Evolutionary conservation across 2,797 vertebrate genomes (phyloP), one percentile per base, ranked within the genome.

Genomic region (Cynodonichthys magdalenae): DNA sequence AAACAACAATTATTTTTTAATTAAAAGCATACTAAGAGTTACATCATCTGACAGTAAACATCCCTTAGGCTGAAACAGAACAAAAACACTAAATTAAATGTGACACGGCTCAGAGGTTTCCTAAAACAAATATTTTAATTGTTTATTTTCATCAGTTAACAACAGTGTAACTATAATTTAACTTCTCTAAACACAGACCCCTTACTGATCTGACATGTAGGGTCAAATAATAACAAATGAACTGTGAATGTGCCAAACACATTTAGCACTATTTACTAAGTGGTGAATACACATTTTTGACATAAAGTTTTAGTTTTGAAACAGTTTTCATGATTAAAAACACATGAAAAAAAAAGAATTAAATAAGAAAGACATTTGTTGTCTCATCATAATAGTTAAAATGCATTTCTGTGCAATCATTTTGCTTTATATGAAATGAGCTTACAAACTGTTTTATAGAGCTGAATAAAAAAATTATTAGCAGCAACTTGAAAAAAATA

Each of bases 51-150:
- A 50, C 55, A 66, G 58, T 77, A 64, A 80, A 80, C 44, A 78
- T 41, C 65, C 68, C 48, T 68, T 71, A 59, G 69, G 34, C 53
- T 70, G 45, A 76, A 45, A 83, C 80, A 80, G 18, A 88, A 90
- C 74, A 91, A 87, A 69, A 82, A 84, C 67, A 89, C 9, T 59
- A 77, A 86, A 81, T 83, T 81, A 86, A 89, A 80, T 41, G 66
- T 64, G 14, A 61, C 79, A 82, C 18, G 54, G 64, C 12, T 45
- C 72, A 81, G 27, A 71, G 65, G 42, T 45, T 64, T 34, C 8
- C 59, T 63, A 52, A 82, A 81, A 78, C 52, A 85, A 54, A 12
- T 59, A 36, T 66, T n/a, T 62, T 19, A 66, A 60, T 49, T 81
- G 62, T 85, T 84, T 89, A 59, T 85, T 88, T 78, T 75, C 63